Base-by-base conservation (phyloP, 2,888 invertebrate species). In the Keiferia lycopersicella region DNA sequence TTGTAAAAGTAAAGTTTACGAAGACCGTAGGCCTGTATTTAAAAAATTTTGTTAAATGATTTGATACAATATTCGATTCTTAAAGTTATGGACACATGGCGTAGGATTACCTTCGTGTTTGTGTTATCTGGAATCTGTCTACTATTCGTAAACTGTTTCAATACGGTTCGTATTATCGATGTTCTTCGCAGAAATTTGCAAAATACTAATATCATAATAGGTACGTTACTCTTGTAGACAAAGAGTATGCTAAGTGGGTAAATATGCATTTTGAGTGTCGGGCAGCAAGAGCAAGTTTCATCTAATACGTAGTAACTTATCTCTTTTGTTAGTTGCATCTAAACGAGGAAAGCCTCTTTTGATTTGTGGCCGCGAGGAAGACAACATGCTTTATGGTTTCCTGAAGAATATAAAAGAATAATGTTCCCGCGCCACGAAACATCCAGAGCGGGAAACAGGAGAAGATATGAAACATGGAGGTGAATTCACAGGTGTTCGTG, bases 351-450 rank as follows among this genome's bases (percentile, higher is more conserved):
- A 86, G 81, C 82, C 77, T 77, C 80, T 81, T 82, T 83, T 87
- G 87, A 88, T 87, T 87, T 87, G 87, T 86, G 79, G 80, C 68
- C 72, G 71, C 78, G 81, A 80, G 81, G 81, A 82, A 82, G 82
- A 79, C 81, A 79, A 75, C 71, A 76, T 87, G 83, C 79, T 88
- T 87, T 87, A 87, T 84, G 82, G 83, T 86, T 87, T 85, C 85
- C 85, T 83, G 74, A 74, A 75, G 75, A 76, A 79, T 76, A 79
- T 74, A 76, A 82, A 80, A 80, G 81, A 79, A 79, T 83, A 78
- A 73, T 76, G 72, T 76, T 77, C 73, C 34, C 69, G 67, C 64
- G 68, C 59, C 63, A 68, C 63, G 70, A 73, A 71, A 72, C 72
- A 73, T 65, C 51, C 68, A 68, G 69, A 22, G 20, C 61, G 16